These are phyloP conservation scores for Pteromalus puparum DNA, from an alignment of 1,140 invertebrate species.

Conservation along the genomic window DNA sequence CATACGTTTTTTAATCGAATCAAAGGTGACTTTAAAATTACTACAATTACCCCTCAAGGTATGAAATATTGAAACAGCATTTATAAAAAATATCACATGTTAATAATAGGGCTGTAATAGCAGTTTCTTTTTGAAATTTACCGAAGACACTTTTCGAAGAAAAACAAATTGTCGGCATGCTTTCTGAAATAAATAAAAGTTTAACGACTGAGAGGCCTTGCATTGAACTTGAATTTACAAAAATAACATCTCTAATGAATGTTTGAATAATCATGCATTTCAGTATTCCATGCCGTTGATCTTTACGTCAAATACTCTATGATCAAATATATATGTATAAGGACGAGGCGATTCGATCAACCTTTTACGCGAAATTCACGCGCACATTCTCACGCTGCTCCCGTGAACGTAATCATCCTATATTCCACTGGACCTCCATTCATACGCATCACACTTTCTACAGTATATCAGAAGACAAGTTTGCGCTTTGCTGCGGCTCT, in stretches of 20 bases:
- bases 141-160: not conserved
- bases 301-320: not conserved
- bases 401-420: not conserved
- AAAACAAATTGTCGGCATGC: not conserved
- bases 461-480: slow-evolving; percentile 48
- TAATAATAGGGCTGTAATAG: not conserved
- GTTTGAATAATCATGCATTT: slow-evolving; percentile 1
- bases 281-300: slow-evolving; percentile 17
- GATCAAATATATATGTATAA: slow-evolving; percentile 19
- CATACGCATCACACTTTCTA: slow-evolving; percentile 38
- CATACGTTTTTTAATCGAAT: not conserved
- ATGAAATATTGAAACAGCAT: not conserved
- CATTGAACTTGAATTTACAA: not conserved
- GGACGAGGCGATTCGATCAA: slow-evolving; percentile 17
- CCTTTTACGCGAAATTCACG: not conserved
- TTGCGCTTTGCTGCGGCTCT: slow-evolving; percentile 49
- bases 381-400: not conserved
- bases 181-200: not conserved
- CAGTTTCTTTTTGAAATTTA: not conserved
- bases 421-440: not conserved
- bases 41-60: slow-evolving; percentile 2
- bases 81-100: not conserved
- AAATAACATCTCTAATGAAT: not conserved
- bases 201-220: not conserved
- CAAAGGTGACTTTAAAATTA: not conserved